Evolutionary conservation across 2,888 invertebrate genomes (phyloP).

Genomic region (Amblyjoppa fuscipennis): DNA sequence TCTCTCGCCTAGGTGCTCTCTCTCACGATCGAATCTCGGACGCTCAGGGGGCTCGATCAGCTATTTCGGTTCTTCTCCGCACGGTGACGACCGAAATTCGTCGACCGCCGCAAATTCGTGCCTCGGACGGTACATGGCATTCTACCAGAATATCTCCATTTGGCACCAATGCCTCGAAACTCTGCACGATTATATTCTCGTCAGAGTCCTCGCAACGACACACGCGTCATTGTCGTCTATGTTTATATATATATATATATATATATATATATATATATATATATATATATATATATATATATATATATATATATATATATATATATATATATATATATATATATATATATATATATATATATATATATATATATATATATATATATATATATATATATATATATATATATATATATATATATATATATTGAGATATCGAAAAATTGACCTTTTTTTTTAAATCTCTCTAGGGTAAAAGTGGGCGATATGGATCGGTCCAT

Average conservation of each 20-base stretch:
- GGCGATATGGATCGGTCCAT: no score
- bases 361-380: not conserved
- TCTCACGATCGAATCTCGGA: constrained; percentile 62
- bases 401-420: not conserved
- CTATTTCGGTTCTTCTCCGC: constrained; percentile 60
- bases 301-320: not conserved
- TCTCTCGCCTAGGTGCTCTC: constrained; percentile 8
- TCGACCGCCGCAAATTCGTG: constrained; percentile 36
- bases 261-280: not conserved
- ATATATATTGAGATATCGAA: not conserved
- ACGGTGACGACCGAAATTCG: constrained; percentile 27
- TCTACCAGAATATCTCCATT: constrained; percentile 59
- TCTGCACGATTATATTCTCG: constrained; percentile 63
- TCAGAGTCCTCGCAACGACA: constrained; percentile 44
- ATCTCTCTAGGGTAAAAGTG: no score
- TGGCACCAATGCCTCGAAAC: constrained; percentile 58
- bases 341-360: not conserved
- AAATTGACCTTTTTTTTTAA: no score
- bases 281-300: not conserved
- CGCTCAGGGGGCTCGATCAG: constrained; percentile 54
- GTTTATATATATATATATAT: not conserved
- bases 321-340: not conserved
- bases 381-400: not conserved
- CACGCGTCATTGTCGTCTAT: constrained; percentile 42
- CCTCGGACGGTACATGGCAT: constrained; percentile 50